Percentiles rank a stretch among this genome's conserved stretches.
These are phyloP conservation scores for Chaetoderma sp. DNA, from an alignment of 2,888 invertebrate species.

Conservation along the genomic window DNA sequence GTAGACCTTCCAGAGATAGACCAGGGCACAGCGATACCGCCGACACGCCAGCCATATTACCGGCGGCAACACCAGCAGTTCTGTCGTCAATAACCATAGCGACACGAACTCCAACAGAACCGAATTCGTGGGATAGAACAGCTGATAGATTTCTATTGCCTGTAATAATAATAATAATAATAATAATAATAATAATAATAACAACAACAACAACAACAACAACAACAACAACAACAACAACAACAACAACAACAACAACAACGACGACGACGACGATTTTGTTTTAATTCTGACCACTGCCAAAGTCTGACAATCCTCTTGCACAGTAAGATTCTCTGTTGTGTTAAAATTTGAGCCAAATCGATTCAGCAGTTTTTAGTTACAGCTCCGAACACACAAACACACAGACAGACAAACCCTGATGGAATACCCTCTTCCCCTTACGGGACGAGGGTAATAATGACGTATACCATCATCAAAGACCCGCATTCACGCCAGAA, in stretches of 20 bases:
- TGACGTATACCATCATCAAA: no score
- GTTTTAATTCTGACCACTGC: no score
- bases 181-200: background rate
- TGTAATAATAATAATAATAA: constrained; percentile 31
- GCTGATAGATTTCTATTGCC: constrained; percentile 51
- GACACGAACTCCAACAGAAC: constrained; percentile 39
- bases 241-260: background rate
- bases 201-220: background rate
- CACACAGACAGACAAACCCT: no score
- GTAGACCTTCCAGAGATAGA: constrained; percentile 51
- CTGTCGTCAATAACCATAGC: constrained; percentile 48
- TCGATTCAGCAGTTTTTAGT: no score
- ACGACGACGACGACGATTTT: no score
- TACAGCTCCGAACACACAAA: no score
- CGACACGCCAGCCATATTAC: constrained; percentile 51
- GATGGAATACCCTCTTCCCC: no score
- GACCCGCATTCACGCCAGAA: no score
- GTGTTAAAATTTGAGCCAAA: no score
- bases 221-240: background rate
- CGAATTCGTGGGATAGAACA: constrained; percentile 39
- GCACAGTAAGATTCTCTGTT: no score
- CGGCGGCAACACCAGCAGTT: constrained; percentile 50
- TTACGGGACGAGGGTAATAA: no score
- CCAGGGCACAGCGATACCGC: constrained; percentile 53
- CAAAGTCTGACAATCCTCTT: no score